Base-by-base conservation (phyloP, 2,113 vertebrate genomes). In the Sinocyclocheilus maitianheensis region DNA sequence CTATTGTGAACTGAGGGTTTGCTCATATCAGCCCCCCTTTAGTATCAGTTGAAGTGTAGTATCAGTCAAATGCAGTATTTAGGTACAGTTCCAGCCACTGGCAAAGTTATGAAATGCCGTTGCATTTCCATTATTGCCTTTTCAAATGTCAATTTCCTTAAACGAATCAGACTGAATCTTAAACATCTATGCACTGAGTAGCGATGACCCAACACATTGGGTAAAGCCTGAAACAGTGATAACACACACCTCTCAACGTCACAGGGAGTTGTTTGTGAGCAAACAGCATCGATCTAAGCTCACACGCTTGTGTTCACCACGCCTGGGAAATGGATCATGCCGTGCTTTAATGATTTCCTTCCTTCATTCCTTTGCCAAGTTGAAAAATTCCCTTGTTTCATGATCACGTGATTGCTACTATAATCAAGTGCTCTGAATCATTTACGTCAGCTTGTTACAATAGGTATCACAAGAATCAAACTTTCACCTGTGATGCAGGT, bases 131-230 rank as follows among this genome's bases (percentile, higher is more conserved):
- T n/a, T 55, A 78, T 60, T 78, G 10, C 77, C 20, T 43, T 80
- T 62, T 18, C 14, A 65, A 65, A 67, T 58, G 24, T 46, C 62
- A 65, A 80, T 80, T 80, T 80, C 77, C 77, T 80, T 80, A 62
- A 63, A 62, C 20, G 0, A 63, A 26, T 65, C 8, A 81, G 40
- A 30, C 40, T 18, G 2, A 26, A n/a, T 18, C 22, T 48, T 26
- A 8, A 46, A 63, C 78, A 14, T 9, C 0, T 20, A 18, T 14
- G 3, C 0, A 46, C 2, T 18, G 0, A 18, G 62, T 81, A 46
- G 16, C 40, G 0, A 82, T 71, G 43, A 81, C 3, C 60, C 62
- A 67, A 48, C 60, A 43, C 12, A 43, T 51, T 30, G 20, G 80
- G n/a, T 10, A 48, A 24, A 16, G 5, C 6, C 55, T 71, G 5